These are phyloP conservation scores for Anoncus sp. DNA, from an alignment of 2,888 invertebrate species.

Conservation along the genomic window DNA sequence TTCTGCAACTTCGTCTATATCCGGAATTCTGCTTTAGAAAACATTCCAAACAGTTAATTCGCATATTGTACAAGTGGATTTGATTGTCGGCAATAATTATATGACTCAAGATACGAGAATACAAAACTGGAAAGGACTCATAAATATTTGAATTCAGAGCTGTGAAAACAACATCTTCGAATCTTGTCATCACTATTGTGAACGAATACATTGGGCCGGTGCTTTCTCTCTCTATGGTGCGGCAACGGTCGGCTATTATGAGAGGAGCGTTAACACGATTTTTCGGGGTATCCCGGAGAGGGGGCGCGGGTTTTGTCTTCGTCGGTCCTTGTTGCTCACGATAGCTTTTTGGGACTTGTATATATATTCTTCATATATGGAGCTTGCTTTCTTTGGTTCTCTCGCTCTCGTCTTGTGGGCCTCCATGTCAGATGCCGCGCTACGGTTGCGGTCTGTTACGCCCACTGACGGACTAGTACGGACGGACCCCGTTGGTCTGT, in stretches of 20 bases:
- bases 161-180: conserved; percentile 1
- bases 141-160: too few relatives aligned
- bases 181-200: neutral
- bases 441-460: conserved; percentile 68
- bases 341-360: conserved; percentile 23
- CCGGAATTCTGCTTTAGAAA: too few relatives aligned
- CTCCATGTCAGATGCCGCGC: conserved; percentile 49
- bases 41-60: too few relatives aligned
- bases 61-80: too few relatives aligned
- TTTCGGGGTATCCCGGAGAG: conserved; percentile 24
- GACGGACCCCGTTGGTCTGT: conserved; percentile 38
- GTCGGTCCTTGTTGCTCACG: neutral
- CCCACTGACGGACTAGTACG: conserved; percentile 65
- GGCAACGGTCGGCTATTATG: conserved; percentile 31
- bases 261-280: conserved; percentile 47
- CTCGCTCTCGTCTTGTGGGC: conserved; percentile 23
- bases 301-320: conserved; percentile 19
- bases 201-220: neutral
- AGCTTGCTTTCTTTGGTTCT: conserved; percentile 16
- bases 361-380: conserved; percentile 13
- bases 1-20: too few relatives aligned
- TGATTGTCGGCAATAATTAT: too few relatives aligned
- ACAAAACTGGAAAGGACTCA: too few relatives aligned
- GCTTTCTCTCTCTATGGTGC: neutral
- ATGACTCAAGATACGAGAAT: too few relatives aligned